Conservation (phyloP, 2,113 vertebrate genomes). For the Xenopus laevis region DNA sequence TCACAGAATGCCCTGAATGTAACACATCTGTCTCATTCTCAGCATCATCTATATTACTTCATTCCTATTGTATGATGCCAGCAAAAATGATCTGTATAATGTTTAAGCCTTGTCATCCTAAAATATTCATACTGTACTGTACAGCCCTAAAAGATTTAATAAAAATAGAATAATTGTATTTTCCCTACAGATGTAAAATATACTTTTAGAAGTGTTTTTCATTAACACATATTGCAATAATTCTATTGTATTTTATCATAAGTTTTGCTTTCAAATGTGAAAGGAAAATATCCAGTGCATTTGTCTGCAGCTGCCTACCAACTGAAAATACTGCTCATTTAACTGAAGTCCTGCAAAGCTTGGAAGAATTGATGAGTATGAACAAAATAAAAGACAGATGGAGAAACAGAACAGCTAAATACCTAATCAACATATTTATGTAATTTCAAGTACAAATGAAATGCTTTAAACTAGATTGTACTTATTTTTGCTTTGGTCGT, state of each 20-base stretch:
- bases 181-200: not conserved
- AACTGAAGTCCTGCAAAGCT: conserved; percentile 25
- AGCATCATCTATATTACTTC: too few relatives aligned
- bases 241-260: conserved; percentile 3
- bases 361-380: conserved; percentile 4
- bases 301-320: not conserved
- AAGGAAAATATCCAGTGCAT: conserved; percentile 3
- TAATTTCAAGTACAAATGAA: not conserved
- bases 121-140: too few relatives aligned
- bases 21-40: too few relatives aligned
- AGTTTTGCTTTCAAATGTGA: conserved; percentile 2
- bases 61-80: too few relatives aligned
- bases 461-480: too few relatives aligned
- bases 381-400: conserved; percentile 3
- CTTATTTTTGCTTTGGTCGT: too few relatives aligned
- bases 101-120: too few relatives aligned
- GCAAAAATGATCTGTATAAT: too few relatives aligned
- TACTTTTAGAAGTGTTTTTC: conserved; percentile 8
- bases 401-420: not conserved
- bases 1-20: too few relatives aligned
- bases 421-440: not conserved
- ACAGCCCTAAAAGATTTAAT: not conserved
- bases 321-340: not conserved
- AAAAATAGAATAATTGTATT: not conserved
- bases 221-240: conserved; percentile 17